Conservation (phyloP, 2,113 vertebrate species). For the Indri indri region DNA sequence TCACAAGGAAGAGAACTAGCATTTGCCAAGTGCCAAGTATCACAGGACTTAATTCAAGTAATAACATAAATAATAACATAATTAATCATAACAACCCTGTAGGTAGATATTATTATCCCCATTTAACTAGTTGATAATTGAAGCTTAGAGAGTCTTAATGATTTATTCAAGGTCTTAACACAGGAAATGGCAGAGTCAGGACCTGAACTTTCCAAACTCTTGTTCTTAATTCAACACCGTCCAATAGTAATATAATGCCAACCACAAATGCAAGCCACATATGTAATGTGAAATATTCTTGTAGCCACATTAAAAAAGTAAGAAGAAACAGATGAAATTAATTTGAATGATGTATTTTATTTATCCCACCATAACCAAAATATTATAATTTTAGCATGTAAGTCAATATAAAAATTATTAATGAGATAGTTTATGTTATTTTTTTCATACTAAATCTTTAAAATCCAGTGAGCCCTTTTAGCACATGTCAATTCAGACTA, state of each 20-base stretch:
- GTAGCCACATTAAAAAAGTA: constrained; percentile 39
- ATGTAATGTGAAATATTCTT: constrained; percentile 27
- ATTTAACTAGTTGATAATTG: neutral
- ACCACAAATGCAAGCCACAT: neutral
- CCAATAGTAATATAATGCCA: constrained; percentile 42
- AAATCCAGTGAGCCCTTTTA: neutral
- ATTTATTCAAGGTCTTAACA: neutral
- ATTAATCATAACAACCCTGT: neutral
- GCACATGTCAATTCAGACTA: neutral
- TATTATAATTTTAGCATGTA: constrained; percentile 24
- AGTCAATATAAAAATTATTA: constrained; percentile 45
- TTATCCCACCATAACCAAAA: constrained; percentile 29
- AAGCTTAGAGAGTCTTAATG: neutral
- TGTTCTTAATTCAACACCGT: neutral
- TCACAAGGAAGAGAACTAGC: neutral
- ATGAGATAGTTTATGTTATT: neutral
- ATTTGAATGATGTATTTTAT: constrained; percentile 50
- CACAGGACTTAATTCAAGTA: neutral
- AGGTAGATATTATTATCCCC: neutral
- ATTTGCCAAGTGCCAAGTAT: neutral
- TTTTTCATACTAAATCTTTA: neutral
- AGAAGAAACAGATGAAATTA: constrained; percentile 47
- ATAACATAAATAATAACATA: neutral
- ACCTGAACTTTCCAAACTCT: neutral
- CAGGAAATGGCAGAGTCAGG: constrained; percentile 2